Conservation (phyloP, 2,888 invertebrate genomes). For the Byasa hedistus region DNA sequence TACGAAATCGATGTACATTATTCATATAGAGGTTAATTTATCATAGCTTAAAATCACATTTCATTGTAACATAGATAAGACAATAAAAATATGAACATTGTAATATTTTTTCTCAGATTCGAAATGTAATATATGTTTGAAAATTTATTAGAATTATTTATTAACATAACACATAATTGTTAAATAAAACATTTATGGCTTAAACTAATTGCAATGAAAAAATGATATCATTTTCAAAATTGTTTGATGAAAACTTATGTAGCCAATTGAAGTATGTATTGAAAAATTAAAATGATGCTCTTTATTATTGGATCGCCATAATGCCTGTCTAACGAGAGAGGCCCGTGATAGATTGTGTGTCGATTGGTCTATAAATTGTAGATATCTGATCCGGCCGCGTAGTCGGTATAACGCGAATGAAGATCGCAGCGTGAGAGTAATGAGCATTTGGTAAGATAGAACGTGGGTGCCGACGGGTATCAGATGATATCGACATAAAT, state of each 20-base stretch:
- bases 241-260: background rate
- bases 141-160: too few species aligned
- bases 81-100: too few species aligned
- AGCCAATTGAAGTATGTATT: background rate
- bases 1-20: too few species aligned
- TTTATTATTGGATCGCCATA: constrained; percentile 35
- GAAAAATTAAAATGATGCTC: background rate
- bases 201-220: too few species aligned
- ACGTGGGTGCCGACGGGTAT: constrained; percentile 5
- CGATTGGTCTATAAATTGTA: constrained; percentile 54
- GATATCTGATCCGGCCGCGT: constrained; percentile 32
- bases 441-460: constrained; percentile 28
- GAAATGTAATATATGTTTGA: too few species aligned
- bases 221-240: background rate
- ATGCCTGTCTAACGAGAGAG: constrained; percentile 37
- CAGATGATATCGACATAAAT: background rate
- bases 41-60: too few species aligned
- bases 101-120: too few species aligned
- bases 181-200: too few species aligned
- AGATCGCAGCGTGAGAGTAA: constrained; percentile 36
- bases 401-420: constrained; percentile 29
- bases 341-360: constrained; percentile 56
- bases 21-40: too few species aligned
- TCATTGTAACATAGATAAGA: too few species aligned
- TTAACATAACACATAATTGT: too few species aligned